These are phyloP conservation scores for Telenomus remus DNA, from an alignment of 1,140 invertebrate species.

Conservation along the genomic window DNA sequence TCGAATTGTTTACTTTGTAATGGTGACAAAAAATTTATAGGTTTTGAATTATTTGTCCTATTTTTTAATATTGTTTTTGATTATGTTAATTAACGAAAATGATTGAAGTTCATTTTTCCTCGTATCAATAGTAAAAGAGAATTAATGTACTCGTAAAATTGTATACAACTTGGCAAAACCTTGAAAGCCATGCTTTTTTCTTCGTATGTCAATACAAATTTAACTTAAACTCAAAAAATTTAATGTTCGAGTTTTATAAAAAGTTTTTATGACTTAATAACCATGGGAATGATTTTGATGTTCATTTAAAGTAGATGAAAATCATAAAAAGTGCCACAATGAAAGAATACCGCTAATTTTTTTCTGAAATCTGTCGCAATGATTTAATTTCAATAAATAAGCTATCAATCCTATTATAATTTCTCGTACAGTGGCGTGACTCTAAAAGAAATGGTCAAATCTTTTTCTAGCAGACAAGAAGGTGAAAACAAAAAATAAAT, in stretches of 20 bases:
- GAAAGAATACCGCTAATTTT: too few relatives aligned
- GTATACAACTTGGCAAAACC: constrained; percentile 22
- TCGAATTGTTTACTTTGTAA: too few relatives aligned
- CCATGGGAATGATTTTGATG: too few relatives aligned
- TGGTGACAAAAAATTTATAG: neutral
- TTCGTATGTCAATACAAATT: constrained; percentile 4
- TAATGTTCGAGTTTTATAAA: neutral
- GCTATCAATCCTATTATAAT: too few relatives aligned
- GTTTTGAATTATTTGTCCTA: neutral
- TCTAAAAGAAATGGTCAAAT: too few relatives aligned
- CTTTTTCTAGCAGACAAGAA: too few relatives aligned
- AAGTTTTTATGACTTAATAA: neutral
- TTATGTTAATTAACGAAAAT: constrained; percentile 8
- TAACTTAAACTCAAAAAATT: constrained; percentile 13
- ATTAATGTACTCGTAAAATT: constrained; percentile 37
- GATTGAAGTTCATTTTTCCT: constrained; percentile 32
- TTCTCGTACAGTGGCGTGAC: too few relatives aligned
- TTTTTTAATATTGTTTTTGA: constrained; percentile 7
- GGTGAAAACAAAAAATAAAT: too few relatives aligned
- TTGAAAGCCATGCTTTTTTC: constrained; percentile 7
- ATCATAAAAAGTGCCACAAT: too few relatives aligned
- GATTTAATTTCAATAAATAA: too few relatives aligned
- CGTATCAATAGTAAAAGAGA: constrained; percentile 19
- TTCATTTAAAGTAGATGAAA: too few relatives aligned
- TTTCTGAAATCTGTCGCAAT: too few relatives aligned